Evolutionary conservation across 35 echinoderm and acorn worm species (phyloP).

Genomic region (Eucidaris tribuloides): DNA sequence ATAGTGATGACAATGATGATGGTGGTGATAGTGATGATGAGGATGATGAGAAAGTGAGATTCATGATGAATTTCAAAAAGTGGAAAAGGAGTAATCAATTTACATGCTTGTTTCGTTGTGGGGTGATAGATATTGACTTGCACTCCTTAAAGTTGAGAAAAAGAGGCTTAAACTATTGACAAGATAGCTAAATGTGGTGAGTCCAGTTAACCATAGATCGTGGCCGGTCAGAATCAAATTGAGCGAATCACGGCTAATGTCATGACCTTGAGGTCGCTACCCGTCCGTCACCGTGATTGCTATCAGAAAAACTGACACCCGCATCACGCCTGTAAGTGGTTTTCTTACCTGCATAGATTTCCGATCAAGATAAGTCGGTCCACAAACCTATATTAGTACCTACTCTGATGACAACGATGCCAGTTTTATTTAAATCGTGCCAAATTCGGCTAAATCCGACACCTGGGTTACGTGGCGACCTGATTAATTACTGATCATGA

Average conservation of each 20-base stretch:
- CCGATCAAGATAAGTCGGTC: too few species aligned
- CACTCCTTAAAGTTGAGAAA: neutral
- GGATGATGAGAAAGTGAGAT: neutral
- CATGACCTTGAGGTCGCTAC: neutral
- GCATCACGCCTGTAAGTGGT: too few species aligned
- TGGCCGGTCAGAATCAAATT: neutral
- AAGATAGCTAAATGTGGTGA: neutral
- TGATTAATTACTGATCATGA: too few species aligned
- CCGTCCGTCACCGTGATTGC: neutral
- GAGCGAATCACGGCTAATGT: neutral
- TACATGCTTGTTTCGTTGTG: neutral
- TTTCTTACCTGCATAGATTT: too few species aligned
- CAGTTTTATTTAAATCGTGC: too few species aligned
- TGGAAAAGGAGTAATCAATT: neutral
- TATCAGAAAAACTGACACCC: neutral
- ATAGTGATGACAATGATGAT: neutral
- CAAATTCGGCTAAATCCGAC: too few species aligned
- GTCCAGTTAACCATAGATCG: neutral
- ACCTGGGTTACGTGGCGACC: too few species aligned
- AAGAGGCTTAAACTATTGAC: neutral
- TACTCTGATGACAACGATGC: too few species aligned
- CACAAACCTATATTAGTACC: too few species aligned
- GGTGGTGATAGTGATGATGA: neutral
- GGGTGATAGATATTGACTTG: neutral
- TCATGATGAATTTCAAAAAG: neutral